Conservation (phyloP, 1,140 invertebrate genomes). For the Zaprionus nigranus region DNA sequence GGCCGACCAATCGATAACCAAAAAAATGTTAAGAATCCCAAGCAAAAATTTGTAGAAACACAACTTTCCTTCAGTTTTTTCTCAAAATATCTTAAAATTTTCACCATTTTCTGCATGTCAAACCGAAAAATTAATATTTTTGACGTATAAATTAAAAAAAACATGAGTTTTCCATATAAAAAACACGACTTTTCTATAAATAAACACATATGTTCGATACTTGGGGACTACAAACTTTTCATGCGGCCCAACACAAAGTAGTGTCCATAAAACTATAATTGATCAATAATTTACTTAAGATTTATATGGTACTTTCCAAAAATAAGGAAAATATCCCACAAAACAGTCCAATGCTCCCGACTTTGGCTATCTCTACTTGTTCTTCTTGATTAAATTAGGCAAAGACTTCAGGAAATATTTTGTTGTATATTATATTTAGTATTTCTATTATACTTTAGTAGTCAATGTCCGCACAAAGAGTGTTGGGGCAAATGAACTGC, state of each 20-base stretch:
- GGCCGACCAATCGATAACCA: not conserved
- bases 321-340: not conserved
- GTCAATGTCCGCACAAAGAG: slow-evolving; percentile 8
- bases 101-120: too few species aligned
- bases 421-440: slow-evolving; percentile 8
- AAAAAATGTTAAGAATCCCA: too few species aligned
- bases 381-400: slow-evolving; percentile 1
- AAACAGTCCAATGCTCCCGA: not conserved
- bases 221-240: too few species aligned
- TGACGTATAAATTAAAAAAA: not conserved
- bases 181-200: too few species aligned
- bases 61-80: not conserved
- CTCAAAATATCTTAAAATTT: not conserved
- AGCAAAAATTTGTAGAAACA: too few species aligned
- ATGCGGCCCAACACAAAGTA: not conserved
- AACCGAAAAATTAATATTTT: not conserved
- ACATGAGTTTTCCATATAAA: not conserved
- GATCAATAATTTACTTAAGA: not conserved
- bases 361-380: not conserved
- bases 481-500: slow-evolving; percentile 64
- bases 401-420: not conserved
- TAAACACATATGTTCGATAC: too few species aligned
- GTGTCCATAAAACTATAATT: not conserved
- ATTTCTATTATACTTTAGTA: slow-evolving; percentile 16
- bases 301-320: not conserved